phyloP scores from a whole-genome alignment of 2,797 vertebrate genomes.

The Malurus splendens region DNA sequence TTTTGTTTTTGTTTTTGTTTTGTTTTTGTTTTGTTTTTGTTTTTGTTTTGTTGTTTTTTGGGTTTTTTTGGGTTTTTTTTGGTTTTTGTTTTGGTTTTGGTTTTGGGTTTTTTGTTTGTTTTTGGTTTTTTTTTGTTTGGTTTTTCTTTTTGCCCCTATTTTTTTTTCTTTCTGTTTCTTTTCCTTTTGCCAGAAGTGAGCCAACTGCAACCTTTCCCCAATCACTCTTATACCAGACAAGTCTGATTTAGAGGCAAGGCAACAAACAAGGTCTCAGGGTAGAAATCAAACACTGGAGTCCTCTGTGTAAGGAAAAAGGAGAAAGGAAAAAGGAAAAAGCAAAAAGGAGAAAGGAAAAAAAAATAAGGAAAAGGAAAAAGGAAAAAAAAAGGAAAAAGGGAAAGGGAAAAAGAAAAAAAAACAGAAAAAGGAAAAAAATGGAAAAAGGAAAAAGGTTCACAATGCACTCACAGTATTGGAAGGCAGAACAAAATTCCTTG shows the following conservation, averaged over 20 bases:
- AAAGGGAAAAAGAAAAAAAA: too few species aligned
- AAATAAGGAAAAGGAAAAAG: too few species aligned
- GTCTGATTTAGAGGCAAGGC: background rate
- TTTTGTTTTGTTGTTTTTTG: too few species aligned
- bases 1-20: background rate
- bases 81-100: too few species aligned
- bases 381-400: background rate
- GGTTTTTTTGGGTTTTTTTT: too few species aligned
- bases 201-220: background rate
- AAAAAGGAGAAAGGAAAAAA: too few species aligned
- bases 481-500: background rate
- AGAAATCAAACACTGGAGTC: background rate
- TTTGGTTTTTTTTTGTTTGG: too few species aligned
- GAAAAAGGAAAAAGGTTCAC: background rate
- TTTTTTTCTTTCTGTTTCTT: background rate
- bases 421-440: too few species aligned
- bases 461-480: background rate
- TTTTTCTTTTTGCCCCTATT: accelerated
- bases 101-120: background rate
- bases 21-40: background rate
- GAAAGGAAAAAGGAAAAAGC: background rate
- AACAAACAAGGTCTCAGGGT: background rate
- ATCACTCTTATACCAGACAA: background rate
- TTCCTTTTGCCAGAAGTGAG: background rate
- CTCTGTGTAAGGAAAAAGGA: background rate